These are phyloP conservation scores for Potorous gilbertii DNA, from an alignment of 2,797 vertebrate genomes.

Conservation along the genomic window DNA sequence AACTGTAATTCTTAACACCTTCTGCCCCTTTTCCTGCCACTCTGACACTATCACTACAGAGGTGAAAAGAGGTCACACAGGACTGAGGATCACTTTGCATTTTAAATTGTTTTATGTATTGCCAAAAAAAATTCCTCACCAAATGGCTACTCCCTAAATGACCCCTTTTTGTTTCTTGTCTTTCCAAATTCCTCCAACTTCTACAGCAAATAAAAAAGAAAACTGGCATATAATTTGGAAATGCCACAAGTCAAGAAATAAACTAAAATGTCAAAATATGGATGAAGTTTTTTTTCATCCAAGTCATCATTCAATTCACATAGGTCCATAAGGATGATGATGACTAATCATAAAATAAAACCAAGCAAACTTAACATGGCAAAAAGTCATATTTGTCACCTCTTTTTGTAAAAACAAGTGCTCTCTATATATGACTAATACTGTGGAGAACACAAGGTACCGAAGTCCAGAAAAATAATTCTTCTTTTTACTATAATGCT, in stretches of 20 bases:
- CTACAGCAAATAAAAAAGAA: not conserved
- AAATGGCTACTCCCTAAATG: not conserved
- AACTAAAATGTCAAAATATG: not conserved
- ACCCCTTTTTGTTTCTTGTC: not conserved
- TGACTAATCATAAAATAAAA: not conserved
- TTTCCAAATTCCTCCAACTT: conserved; percentile 25
- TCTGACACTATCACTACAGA: not conserved
- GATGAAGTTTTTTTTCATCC: not conserved
- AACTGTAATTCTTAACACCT: not conserved
- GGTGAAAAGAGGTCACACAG: not conserved
- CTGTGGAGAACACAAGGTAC: not conserved
- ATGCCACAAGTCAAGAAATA: not conserved
- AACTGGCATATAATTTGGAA: not conserved
- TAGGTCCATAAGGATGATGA: not conserved
- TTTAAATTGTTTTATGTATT: not conserved
- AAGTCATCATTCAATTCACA: not conserved
- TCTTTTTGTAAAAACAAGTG: not conserved
- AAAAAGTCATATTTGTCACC: not conserved
- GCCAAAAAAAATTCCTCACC: not conserved
- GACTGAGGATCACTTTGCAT: not conserved
- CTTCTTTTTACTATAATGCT: not conserved
- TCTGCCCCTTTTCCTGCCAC: not conserved
- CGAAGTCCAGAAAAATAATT: not conserved
- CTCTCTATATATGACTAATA: not conserved
- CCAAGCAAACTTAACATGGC: not conserved